phyloP scores from a whole-genome alignment of 2,888 invertebrate species.

The Mythimna pallens region DNA sequence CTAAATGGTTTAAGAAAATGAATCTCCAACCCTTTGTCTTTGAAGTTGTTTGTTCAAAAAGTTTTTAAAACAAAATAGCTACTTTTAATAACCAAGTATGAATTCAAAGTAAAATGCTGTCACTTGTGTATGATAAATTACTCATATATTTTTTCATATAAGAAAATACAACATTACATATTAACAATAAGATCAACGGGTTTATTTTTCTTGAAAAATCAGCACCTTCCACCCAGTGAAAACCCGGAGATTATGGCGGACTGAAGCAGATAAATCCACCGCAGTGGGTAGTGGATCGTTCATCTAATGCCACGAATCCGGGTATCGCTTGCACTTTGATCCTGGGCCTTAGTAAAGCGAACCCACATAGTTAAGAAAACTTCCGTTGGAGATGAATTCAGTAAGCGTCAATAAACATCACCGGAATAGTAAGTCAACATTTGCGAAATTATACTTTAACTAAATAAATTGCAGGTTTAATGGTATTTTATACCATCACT shows the following conservation, averaged over 20 bases:
- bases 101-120: not conserved
- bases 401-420: conserved; percentile 5
- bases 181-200: not conserved
- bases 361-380: conserved; percentile 24
- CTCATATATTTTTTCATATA: not conserved
- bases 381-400: conserved; percentile 3
- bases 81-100: not conserved
- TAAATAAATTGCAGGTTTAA: not conserved
- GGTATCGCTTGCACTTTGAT: conserved; percentile 29
- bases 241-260: conserved; percentile 2
- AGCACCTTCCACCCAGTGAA: not conserved
- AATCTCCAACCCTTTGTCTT: conserved; percentile 36
- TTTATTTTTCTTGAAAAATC: conserved; percentile 4
- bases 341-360: not conserved
- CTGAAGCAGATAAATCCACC: conserved; percentile 31
- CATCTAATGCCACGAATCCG: conserved; percentile 22
- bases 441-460: not conserved
- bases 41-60: conserved; percentile 25
- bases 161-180: not conserved
- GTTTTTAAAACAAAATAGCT: conserved; percentile 9
- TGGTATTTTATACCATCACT: not conserved
- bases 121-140: not conserved
- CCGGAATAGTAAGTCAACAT: conserved; percentile 4
- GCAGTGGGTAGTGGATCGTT: conserved; percentile 12
- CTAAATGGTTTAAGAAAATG: conserved; percentile 48